phyloP scores from a whole-genome alignment of 1,140 invertebrate genomes.

The Ephestia elutella region DNA sequence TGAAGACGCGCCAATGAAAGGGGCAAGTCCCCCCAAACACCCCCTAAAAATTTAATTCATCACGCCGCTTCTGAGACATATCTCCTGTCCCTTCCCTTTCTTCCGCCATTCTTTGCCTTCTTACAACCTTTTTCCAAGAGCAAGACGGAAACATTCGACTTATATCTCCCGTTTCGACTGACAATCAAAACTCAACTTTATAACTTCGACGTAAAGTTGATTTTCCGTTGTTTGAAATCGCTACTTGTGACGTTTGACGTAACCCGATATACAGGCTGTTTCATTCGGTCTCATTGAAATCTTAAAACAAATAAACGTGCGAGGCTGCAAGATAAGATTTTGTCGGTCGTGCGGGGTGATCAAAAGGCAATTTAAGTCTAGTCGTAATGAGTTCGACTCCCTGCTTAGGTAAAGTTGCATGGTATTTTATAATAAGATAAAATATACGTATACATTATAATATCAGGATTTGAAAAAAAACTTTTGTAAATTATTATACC shows the following conservation, averaged over 20 bases:
- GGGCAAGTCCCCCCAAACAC: conserved; percentile 45
- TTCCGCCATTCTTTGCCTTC: conserved; percentile 70
- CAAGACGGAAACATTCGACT: conserved; percentile 41
- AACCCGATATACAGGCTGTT: conserved; percentile 49
- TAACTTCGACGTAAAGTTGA: conserved; percentile 10
- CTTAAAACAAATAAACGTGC: conserved; percentile 70
- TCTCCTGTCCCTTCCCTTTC: conserved; percentile 65
- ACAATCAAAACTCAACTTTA: conserved; percentile 31
- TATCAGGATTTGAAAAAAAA: too few species aligned
- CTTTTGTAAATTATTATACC: too few species aligned
- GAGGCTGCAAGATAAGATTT: conserved; percentile 55
- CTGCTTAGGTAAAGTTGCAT: not conserved
- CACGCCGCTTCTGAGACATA: conserved; percentile 64
- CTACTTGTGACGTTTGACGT: conserved; percentile 29
- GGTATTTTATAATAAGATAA: too few species aligned
- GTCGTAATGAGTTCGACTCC: conserved; percentile 7
- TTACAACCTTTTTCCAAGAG: conserved; percentile 66
- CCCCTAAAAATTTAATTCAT: conserved; percentile 74
- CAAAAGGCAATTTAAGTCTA: conserved; percentile 41
- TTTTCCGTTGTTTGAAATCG: not conserved
- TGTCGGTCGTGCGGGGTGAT: conserved; percentile 43
- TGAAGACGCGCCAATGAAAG: conserved; percentile 55
- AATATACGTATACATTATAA: too few species aligned
- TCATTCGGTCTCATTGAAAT: conserved; percentile 65
- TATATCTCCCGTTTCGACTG: conserved; percentile 27